phyloP scores from a whole-genome alignment of 2,888 invertebrate species.

The Exocentrus adspersus region DNA sequence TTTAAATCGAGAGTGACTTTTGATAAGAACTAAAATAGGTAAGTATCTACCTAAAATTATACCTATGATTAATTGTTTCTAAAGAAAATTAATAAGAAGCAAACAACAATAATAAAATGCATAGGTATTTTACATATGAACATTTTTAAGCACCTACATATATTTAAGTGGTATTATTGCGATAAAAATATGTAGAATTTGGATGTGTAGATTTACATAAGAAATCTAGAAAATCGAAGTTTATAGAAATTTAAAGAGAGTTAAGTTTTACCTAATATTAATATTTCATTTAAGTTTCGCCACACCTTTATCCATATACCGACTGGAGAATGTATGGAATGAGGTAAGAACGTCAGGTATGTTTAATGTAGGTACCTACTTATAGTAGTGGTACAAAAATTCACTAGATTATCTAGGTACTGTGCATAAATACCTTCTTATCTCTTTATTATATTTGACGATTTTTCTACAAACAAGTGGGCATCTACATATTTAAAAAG shows the following conservation, averaged over 20 bases:
- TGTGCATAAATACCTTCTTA: neutral
- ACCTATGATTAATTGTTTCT: no score
- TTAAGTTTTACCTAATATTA: conserved; percentile 10
- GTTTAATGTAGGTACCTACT: conserved; percentile 19
- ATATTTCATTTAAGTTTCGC: conserved; percentile 45
- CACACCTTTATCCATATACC: conserved; percentile 59
- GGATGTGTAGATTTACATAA: neutral
- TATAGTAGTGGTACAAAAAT: conserved; percentile 11
- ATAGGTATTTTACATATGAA: neutral
- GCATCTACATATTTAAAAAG: neutral
- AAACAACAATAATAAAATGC: neutral
- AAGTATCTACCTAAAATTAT: no score
- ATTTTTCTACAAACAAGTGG: no score
- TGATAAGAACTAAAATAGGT: no score
- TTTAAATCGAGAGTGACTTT: neutral
- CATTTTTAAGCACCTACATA: no score
- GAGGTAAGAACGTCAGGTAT: conserved; percentile 46
- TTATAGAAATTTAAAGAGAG: neutral
- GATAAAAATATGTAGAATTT: neutral
- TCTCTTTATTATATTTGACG: neutral
- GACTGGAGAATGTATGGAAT: conserved; percentile 60
- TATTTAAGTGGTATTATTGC: no score
- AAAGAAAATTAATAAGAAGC: no score
- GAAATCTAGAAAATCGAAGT: neutral
- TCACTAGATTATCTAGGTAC: conserved; percentile 1